Evolutionary conservation across 2,113 vertebrate genomes (phyloP).

Genomic region (Burhinus oedicnemus): DNA sequence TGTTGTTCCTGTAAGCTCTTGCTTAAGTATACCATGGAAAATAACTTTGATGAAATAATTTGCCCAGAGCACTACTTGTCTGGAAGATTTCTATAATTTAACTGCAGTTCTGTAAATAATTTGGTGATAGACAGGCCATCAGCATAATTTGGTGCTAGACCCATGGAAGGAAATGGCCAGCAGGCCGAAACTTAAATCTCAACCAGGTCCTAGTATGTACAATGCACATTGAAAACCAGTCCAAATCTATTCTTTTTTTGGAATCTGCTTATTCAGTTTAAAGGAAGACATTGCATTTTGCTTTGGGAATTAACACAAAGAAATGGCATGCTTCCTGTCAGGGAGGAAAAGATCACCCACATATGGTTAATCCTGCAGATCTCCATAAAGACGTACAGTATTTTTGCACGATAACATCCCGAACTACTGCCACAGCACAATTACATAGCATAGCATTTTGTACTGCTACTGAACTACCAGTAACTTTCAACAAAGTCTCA

Average conservation of each 20-base stretch:
- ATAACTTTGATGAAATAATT: constrained; percentile 60
- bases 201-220: not conserved
- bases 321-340: not conserved
- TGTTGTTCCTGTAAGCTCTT: constrained; percentile 39
- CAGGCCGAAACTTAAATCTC: constrained; percentile 30
- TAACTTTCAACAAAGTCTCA: not conserved
- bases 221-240: not conserved
- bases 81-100: constrained; percentile 55
- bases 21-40: constrained; percentile 48
- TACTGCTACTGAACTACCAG: not conserved
- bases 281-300: not conserved
- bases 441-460: not conserved
- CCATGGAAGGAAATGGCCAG: constrained; percentile 39
- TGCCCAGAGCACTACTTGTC: constrained; percentile 55
- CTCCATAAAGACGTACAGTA: not conserved
- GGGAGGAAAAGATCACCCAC: not conserved
- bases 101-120: constrained; percentile 68
- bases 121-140: constrained; percentile 54
- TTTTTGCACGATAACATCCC: not conserved
- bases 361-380: not conserved
- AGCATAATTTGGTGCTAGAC: constrained; percentile 51
- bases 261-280: not conserved
- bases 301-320: not conserved
- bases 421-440: not conserved
- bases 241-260: not conserved